Percentiles rank a stretch among this genome's conserved stretches.
phyloP scores from a whole-genome alignment of 2,888 invertebrate genomes.

The Ditula angustiorana region DNA sequence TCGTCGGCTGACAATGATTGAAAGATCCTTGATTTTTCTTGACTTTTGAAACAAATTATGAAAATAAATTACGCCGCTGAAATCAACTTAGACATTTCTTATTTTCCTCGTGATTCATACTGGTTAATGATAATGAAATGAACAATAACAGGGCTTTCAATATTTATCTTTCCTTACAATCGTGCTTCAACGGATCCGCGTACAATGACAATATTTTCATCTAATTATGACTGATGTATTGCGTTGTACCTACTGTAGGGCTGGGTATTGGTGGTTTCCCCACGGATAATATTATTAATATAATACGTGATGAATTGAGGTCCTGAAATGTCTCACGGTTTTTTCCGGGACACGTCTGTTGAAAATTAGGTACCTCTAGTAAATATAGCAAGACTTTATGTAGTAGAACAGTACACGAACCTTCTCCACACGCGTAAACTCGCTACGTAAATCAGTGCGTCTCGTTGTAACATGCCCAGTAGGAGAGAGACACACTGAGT shows the following conservation, averaged over 20 bases:
- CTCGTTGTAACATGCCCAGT: no score
- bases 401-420: no score
- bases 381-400: no score
- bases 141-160: neutral
- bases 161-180: neutral
- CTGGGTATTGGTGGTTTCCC: neutral
- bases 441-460: no score
- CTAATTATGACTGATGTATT: neutral
- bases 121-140: neutral
- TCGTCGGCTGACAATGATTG: no score
- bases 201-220: neutral
- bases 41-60: no score
- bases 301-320: neutral
- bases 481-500: no score
- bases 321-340: neutral
- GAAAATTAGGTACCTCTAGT: no score
- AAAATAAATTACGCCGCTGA: neutral
- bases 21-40: no score
- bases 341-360: neutral
- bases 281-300: neutral
- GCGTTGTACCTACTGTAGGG: neutral
- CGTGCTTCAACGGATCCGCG: neutral
- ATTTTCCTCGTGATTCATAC: constrained; percentile 2
- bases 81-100: constrained; percentile 3
- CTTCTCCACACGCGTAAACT: no score